Evolutionary conservation across 2,113 vertebrate species (phyloP).

Genomic region (Limanda limanda): DNA sequence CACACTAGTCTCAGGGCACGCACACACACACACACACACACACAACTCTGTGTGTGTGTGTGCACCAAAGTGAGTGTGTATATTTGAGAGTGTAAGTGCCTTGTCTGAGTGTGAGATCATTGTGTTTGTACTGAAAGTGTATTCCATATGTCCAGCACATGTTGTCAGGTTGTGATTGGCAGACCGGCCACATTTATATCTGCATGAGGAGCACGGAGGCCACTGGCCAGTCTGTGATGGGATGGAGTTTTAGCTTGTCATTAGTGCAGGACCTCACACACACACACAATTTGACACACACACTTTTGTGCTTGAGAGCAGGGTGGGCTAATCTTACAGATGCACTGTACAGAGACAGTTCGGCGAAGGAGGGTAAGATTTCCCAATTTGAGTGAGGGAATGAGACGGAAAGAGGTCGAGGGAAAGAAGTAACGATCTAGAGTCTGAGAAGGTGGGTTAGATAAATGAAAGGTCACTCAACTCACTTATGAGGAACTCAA

Average conservation of each 20-base stretch:
- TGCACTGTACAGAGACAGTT: slow-evolving; percentile 13
- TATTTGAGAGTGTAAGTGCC: slow-evolving; percentile 21
- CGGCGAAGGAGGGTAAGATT: slow-evolving; percentile 24
- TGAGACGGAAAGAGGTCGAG: not conserved
- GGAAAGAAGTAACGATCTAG: slow-evolving; percentile 2
- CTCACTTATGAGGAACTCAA: slow-evolving; percentile 49
- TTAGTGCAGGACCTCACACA: slow-evolving; percentile 43
- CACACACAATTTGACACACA: not conserved
- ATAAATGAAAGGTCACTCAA: not conserved
- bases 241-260: slow-evolving; percentile 5
- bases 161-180: slow-evolving; percentile 64
- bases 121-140: slow-evolving; percentile 50
- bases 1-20: not conserved
- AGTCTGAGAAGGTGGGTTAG: no score
- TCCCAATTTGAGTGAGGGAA: slow-evolving; percentile 14
- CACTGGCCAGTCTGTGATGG: slow-evolving; percentile 27
- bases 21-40: not conserved
- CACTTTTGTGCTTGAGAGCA: slow-evolving; percentile 28
- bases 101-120: slow-evolving; percentile 59
- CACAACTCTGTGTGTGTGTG: not conserved
- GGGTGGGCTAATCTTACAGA: slow-evolving; percentile 37
- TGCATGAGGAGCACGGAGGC: slow-evolving; percentile 48
- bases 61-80: not conserved
- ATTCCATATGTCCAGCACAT: slow-evolving; percentile 70
- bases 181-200: slow-evolving; percentile 46